A percentile compares a stretch with the other conserved stretches of the same genome.
phyloP scores from a whole-genome alignment of 2,797 vertebrate species.

The Micromesistius poutassou region DNA sequence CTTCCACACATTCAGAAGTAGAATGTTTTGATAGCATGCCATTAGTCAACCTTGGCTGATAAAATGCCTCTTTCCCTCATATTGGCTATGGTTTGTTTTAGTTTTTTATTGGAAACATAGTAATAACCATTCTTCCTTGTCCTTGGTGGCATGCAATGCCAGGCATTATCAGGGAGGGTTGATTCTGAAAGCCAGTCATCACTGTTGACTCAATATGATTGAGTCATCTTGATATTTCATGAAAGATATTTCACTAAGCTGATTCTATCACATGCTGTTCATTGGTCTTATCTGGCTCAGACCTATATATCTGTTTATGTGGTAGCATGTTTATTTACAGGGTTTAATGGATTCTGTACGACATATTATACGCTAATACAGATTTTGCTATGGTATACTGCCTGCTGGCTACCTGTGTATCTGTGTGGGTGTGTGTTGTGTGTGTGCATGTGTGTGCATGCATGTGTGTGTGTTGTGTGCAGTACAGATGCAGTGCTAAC shows the following conservation, averaged over 20 bases:
- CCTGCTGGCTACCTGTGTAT: conserved; percentile 15
- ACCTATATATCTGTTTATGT: conserved; percentile 19
- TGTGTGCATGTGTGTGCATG: conserved; percentile 25
- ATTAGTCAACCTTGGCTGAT: conserved; percentile 57
- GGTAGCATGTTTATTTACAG: conserved; percentile 17
- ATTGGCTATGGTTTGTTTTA: conserved; percentile 42
- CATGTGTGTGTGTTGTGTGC: conserved; percentile 9
- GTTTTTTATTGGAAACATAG: conserved; percentile 13
- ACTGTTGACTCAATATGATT: conserved; percentile 14
- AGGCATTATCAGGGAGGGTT: conserved; percentile 16
- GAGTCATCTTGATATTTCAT: not conserved
- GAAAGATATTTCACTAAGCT: conserved; percentile 9
- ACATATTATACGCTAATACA: not conserved
- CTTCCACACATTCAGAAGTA: conserved; percentile 23
- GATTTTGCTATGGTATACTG: conserved; percentile 19
- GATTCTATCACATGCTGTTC: conserved; percentile 23
- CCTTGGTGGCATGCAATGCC: conserved; percentile 26
- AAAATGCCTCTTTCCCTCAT: conserved; percentile 44
- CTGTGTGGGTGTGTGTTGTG: conserved; percentile 13
- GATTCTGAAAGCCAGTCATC: not conserved
- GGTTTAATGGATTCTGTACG: conserved; percentile 17
- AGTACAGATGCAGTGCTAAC: not conserved
- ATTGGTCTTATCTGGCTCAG: conserved; percentile 30
- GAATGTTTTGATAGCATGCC: conserved; percentile 62
- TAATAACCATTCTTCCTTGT: conserved; percentile 31